Conservation (phyloP, 2,113 vertebrate species). For the Coregonus clupeaformis region DNA sequence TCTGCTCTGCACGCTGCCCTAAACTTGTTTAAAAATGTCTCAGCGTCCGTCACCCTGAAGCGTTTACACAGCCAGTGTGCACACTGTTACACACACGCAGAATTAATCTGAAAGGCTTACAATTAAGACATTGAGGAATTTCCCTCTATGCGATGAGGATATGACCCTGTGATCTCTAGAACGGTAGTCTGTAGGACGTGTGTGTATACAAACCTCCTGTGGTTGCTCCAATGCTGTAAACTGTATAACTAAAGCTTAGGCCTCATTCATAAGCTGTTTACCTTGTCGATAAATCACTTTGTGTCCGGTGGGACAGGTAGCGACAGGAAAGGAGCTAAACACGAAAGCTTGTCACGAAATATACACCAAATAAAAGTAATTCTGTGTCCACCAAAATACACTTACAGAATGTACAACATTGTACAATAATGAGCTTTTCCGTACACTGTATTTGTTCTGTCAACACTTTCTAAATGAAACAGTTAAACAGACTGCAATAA, state of each 20-base stretch:
- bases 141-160: constrained; percentile 54
- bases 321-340: constrained; percentile 47
- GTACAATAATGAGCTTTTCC: not conserved
- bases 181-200: constrained; percentile 64
- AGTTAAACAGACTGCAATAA: too few species aligned
- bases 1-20: constrained; percentile 52
- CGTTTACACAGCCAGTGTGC: constrained; percentile 54
- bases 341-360: too few species aligned
- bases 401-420: not conserved
- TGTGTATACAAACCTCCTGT: constrained; percentile 68
- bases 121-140: constrained; percentile 69
- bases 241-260: constrained; percentile 78
- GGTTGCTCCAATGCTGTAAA: constrained; percentile 77
- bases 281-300: constrained; percentile 74
- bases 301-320: constrained; percentile 60
- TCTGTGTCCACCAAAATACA: not conserved
- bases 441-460: not conserved
- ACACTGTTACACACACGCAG: constrained; percentile 31
- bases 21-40: constrained; percentile 66
- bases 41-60: constrained; percentile 40
- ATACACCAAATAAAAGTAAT: not conserved
- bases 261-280: constrained; percentile 78
- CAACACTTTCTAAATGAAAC: too few species aligned
- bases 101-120: constrained; percentile 63
- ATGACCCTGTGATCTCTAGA: constrained; percentile 56